phyloP scores from a whole-genome alignment of 2,113 vertebrate genomes.

The Podarcis cretensis region DNA sequence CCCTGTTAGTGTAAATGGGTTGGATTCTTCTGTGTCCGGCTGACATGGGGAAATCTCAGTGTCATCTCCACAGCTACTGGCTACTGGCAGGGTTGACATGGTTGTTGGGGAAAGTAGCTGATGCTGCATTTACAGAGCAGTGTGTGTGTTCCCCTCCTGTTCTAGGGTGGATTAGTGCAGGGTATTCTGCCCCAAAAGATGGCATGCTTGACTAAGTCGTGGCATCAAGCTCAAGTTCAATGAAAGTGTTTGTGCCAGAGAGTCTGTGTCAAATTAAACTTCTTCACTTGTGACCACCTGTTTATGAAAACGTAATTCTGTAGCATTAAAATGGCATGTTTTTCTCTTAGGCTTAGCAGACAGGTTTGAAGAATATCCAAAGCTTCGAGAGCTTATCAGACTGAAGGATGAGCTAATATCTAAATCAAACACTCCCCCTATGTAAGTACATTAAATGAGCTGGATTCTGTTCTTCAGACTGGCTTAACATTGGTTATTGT shows the following conservation, averaged over 20 bases:
- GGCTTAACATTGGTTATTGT: constrained; percentile 49
- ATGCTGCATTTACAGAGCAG: too few species aligned
- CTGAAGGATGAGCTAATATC: constrained; percentile 97
- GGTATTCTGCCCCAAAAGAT: neutral
- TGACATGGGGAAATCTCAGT: too few species aligned
- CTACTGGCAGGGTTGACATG: too few species aligned
- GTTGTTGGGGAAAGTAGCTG: too few species aligned
- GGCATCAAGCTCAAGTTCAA: neutral
- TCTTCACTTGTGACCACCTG: neutral
- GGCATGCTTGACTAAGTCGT: neutral
- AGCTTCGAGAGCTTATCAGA: constrained; percentile 95
- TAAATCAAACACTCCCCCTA: constrained; percentile 95
- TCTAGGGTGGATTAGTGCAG: neutral
- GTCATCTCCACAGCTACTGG: too few species aligned
- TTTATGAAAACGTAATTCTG: constrained; percentile 12
- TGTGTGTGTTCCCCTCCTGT: neutral
- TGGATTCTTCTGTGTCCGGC: too few species aligned
- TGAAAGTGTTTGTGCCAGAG: neutral
- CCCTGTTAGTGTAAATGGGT: too few species aligned
- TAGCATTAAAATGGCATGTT: constrained; percentile 29
- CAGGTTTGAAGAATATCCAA: constrained; percentile 98
- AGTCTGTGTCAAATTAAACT: neutral
- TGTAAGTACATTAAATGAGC: constrained; percentile 80
- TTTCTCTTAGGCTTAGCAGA: constrained; percentile 90
- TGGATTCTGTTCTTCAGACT: constrained; percentile 57